Percentiles rank a stretch among this genome's conserved stretches.
Conservation (phyloP, 2,888 invertebrate genomes). For the Calameuta pallipes region DNA sequence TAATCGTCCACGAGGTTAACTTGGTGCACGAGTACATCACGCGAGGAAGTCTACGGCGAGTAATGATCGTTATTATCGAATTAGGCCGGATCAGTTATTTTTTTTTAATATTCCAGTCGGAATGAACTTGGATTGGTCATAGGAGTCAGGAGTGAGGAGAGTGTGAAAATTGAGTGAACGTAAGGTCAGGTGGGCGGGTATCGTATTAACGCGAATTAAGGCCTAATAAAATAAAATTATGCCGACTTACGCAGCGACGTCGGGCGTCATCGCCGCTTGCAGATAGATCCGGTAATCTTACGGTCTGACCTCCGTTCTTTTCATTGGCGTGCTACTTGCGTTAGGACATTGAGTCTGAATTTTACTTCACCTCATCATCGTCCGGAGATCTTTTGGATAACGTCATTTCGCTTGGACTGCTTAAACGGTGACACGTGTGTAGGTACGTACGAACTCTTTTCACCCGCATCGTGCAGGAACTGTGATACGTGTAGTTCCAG, state of each 20-base stretch:
- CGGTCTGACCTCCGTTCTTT: neutral
- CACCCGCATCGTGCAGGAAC: neutral
- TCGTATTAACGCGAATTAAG: constrained; percentile 56
- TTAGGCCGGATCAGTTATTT: neutral
- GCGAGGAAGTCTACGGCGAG: neutral
- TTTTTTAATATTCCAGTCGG: neutral
- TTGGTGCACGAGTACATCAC: neutral
- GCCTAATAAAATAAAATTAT: constrained; percentile 52
- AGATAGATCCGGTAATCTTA: constrained; percentile 13
- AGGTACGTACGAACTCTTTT: neutral
- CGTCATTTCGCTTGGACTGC: neutral
- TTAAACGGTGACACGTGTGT: neutral
- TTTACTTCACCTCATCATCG: neutral
- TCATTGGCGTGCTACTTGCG: neutral
- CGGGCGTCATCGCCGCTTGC: constrained; percentile 19
- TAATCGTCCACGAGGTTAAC: neutral
- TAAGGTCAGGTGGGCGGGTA: constrained; percentile 40
- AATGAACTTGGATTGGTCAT: neutral
- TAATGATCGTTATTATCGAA: neutral
- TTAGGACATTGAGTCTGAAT: neutral
- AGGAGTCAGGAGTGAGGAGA: neutral
- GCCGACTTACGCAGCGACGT: constrained; percentile 15
- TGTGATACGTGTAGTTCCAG: neutral
- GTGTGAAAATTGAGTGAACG: neutral
- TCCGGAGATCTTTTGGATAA: neutral